Conservation (phyloP, 2,888 invertebrate genomes). For the Ophion ellenae region DNA sequence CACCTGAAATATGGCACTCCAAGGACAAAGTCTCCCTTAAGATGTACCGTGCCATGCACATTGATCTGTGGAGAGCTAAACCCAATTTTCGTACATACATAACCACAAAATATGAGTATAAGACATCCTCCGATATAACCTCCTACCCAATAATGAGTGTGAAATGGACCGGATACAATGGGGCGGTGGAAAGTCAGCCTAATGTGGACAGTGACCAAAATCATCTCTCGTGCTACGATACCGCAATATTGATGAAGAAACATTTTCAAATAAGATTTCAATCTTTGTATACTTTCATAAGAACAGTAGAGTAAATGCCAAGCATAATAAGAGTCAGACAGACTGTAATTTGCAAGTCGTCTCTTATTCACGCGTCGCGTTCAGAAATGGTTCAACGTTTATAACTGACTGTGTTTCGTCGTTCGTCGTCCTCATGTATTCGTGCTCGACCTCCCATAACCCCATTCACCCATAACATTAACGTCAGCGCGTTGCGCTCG, state of each 20-base stretch:
- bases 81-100: too few species aligned
- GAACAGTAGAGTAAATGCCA: not conserved
- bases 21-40: too few species aligned
- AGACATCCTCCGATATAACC: too few species aligned
- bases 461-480: conserved; percentile 73
- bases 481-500: conserved; percentile 75
- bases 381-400: conserved; percentile 56
- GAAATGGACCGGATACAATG: too few species aligned
- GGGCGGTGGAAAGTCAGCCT: too few species aligned
- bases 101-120: too few species aligned
- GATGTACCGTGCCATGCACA: too few species aligned
- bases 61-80: too few species aligned
- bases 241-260: not conserved
- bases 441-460: conserved; percentile 43
- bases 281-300: not conserved
- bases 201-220: not conserved
- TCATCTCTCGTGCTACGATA: not conserved
- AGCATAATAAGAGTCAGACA: conserved; percentile 44
- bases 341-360: conserved; percentile 26
- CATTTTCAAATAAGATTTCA: conserved; percentile 4
- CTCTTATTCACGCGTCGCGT: conserved; percentile 53
- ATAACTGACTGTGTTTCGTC: conserved; percentile 55
- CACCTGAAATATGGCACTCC: too few species aligned
- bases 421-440: conserved; percentile 33
- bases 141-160: too few species aligned